Base-by-base conservation (phyloP, 2,888 invertebrate species). In the Odontocerum albicorne region DNA sequence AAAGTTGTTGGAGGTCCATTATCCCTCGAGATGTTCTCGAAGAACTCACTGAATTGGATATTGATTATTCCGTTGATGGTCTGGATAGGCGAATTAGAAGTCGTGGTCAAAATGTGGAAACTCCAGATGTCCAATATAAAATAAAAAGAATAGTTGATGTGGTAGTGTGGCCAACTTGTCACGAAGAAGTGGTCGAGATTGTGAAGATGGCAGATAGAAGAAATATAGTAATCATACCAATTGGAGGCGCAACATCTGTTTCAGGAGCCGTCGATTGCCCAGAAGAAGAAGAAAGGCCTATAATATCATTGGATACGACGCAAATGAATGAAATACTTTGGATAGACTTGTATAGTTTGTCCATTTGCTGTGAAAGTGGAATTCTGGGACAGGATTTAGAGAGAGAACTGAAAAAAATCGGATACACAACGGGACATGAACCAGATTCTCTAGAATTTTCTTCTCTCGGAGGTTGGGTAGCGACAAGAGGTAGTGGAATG, bases 381-480 rank as follows among this genome's bases (percentile, higher is more conserved):
- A 92, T 97, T 62, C 84, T 96, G 22, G 97, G 97, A 0, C 96
- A 96, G 70, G 96, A 97, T 72, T 73, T 98, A 63, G 97, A 98
- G 70, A 79, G 90, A 1, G 87, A 91, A 72, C 77, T 97, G 66
- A 81, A 84, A 10, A 77, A 83, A 10, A 77, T 86, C 20, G 94
- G 93, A 0, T 87, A 84, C 66, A 96, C 96, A 0, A 87, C 91
- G 1, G 99, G 99, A 0, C 96, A 99, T 70, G 98, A 99, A 69
- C 99, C 99, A 0, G 99, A 99, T 69, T 97, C 96, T 1, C 95
- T 93, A 72, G 98, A 99, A 74, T 99, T 99, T 75, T 92, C 92
- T 1, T 91, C 92, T 10, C 80, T 99, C 1, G 98, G 98, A 4
- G 98, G 98, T 1, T 99, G 99, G 98, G 92, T 96, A 39, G 94